Conservation (phyloP, 2,797 vertebrate species). For the Enteromius argenteus region DNA sequence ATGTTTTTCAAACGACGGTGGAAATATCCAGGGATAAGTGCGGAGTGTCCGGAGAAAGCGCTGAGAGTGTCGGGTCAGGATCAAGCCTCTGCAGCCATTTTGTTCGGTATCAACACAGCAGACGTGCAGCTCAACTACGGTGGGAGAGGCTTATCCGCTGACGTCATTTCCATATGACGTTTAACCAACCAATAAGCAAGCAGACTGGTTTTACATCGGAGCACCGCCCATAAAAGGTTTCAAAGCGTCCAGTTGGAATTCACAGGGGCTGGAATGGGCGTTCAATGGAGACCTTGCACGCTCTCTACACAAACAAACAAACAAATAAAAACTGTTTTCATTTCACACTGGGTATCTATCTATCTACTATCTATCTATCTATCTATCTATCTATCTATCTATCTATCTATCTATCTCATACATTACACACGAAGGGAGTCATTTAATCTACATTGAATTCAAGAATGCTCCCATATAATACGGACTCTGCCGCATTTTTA, state of each 20-base stretch:
- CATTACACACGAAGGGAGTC: background rate
- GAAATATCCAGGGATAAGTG: constrained; percentile 74
- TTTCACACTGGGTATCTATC: background rate
- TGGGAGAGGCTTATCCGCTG: constrained; percentile 69
- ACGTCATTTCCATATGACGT: constrained; percentile 68
- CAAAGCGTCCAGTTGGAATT: constrained; percentile 67
- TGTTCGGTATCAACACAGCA: constrained; percentile 80
- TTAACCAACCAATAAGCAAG: constrained; percentile 66
- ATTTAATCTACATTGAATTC: background rate
- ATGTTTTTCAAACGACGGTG: constrained; percentile 75
- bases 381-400: background rate
- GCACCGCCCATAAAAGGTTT: constrained; percentile 68
- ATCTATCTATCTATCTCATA: background rate
- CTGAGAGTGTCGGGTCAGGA: constrained; percentile 76
- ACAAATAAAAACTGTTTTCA: background rate
- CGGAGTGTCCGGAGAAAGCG: constrained; percentile 75
- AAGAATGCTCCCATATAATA: background rate
- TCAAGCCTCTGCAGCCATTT: constrained; percentile 82
- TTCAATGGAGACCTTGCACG: background rate
- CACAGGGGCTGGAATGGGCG: constrained; percentile 32
- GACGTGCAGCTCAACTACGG: constrained; percentile 66
- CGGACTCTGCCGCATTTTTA: constrained; percentile 11
- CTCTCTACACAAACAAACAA: background rate
- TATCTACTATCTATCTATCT: background rate
- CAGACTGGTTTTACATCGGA: background rate